Evolutionary conservation across 2,113 vertebrate genomes (phyloP).

Genomic region (Phalacrocorax brasilianus): DNA sequence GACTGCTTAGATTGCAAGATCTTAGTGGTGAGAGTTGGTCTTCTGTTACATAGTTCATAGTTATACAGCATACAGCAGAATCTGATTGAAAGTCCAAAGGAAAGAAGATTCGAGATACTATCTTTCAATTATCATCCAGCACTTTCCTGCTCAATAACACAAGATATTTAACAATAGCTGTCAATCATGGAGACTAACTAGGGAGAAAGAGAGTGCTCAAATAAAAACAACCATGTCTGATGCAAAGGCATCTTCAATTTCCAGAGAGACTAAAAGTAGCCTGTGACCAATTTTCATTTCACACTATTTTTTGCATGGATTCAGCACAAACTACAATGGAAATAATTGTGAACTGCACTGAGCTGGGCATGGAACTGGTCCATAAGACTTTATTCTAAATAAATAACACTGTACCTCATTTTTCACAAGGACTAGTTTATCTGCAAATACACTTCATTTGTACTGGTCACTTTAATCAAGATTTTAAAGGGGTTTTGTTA

Average conservation of each 20-base stretch:
- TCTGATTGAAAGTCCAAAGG: neutral
- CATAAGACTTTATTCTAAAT: neutral
- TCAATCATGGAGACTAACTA: neutral
- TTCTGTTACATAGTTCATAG: neutral
- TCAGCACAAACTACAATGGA: neutral
- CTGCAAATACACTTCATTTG: neutral
- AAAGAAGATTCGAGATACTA: neutral
- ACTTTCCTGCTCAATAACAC: neutral
- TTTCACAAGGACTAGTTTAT: neutral
- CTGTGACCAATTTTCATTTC: neutral
- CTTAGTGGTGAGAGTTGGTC: neutral
- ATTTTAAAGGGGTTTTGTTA: slow-evolving; percentile 2
- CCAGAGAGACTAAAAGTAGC: neutral
- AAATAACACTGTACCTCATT: neutral
- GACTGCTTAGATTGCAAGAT: neutral
- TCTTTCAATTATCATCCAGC: neutral
- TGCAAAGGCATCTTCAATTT: neutral
- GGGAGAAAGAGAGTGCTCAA: neutral
- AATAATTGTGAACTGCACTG: neutral
- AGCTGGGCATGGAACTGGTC: neutral
- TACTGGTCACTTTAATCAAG: neutral
- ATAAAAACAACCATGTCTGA: neutral
- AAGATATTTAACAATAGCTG: neutral
- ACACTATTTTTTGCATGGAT: neutral
- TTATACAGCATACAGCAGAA: neutral